Conservation (phyloP, 2,888 invertebrate genomes). For the Pyrocoelia pectoralis region DNA sequence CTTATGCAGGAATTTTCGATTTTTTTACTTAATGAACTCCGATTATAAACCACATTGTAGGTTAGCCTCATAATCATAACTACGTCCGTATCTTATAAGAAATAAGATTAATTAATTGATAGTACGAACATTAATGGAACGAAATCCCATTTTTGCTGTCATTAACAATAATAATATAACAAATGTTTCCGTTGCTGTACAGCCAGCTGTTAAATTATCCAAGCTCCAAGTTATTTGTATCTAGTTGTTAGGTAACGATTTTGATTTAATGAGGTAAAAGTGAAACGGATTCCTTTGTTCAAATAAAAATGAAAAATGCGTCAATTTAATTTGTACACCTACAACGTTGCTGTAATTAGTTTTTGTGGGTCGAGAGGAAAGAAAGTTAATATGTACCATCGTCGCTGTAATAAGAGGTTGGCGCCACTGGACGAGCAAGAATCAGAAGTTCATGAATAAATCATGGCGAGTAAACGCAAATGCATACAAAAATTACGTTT, state of each 20-base stretch:
- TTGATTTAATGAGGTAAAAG: too few species aligned
- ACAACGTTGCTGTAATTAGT: slow-evolving; percentile 22
- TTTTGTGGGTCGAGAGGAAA: slow-evolving; percentile 33
- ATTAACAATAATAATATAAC: too few species aligned
- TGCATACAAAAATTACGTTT: slow-evolving; percentile 29
- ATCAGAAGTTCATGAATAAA: slow-evolving; percentile 34
- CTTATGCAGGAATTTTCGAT: too few species aligned
- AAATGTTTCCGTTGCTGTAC: too few species aligned
- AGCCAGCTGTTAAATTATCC: too few species aligned
- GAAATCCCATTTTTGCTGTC: too few species aligned
- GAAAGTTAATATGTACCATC: slow-evolving; percentile 18
- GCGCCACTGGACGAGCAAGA: slow-evolving; percentile 32
- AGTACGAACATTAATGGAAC: too few species aligned
- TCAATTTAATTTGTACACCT: slow-evolving; percentile 22
- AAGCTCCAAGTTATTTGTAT: too few species aligned
- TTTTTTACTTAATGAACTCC: not conserved
- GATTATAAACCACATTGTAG: slow-evolving; percentile 5
- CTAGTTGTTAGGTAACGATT: too few species aligned
- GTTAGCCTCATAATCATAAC: not conserved
- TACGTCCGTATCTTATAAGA: not conserved
- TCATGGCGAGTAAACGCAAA: slow-evolving; percentile 31
- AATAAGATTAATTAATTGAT: too few species aligned
- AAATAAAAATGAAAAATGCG: slow-evolving; percentile 14
- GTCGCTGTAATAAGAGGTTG: slow-evolving; percentile 24
- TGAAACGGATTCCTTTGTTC: not conserved